These are phyloP conservation scores for Aphidius gifuensis DNA, from an alignment of 1,140 invertebrate genomes.

Conservation along the genomic window DNA sequence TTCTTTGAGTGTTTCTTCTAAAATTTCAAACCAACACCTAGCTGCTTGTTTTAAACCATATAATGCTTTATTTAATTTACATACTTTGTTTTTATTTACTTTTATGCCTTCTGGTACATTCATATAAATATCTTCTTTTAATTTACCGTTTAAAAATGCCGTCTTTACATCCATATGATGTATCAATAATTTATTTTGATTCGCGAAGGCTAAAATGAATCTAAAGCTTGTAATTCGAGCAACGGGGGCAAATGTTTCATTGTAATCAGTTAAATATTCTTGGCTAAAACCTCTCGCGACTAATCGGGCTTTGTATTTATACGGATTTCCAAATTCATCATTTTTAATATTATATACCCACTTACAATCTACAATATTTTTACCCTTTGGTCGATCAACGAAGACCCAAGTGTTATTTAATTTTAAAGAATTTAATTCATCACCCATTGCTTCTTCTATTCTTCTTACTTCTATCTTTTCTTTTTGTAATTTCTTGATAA, in stretches of 20 bases:
- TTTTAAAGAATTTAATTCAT: too few relatives aligned
- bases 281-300: constrained; percentile 44
- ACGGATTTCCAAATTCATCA: constrained; percentile 34
- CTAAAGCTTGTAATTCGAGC: too few relatives aligned
- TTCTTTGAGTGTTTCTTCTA: constrained; percentile 8
- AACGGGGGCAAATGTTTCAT: too few relatives aligned
- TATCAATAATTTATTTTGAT: too few relatives aligned
- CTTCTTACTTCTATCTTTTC: too few relatives aligned
- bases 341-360: constrained; percentile 14
- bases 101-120: constrained; percentile 35
- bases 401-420: too few relatives aligned
- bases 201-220: too few relatives aligned
- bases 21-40: constrained; percentile 8
- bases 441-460: too few relatives aligned
- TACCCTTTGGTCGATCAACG: too few relatives aligned
- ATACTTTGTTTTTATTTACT: constrained; percentile 11
- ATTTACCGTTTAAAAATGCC: constrained; percentile 22
- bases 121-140: constrained; percentile 17
- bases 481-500: too few relatives aligned
- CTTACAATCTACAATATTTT: too few relatives aligned
- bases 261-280: too few relatives aligned
- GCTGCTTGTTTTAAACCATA: constrained; percentile 45
- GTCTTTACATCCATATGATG: constrained; percentile 35
- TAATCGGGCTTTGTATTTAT: constrained; percentile 46
- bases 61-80: constrained; percentile 32